Conservation (phyloP, 2,113 vertebrate species). For the Gallinago paraguaiae region DNA sequence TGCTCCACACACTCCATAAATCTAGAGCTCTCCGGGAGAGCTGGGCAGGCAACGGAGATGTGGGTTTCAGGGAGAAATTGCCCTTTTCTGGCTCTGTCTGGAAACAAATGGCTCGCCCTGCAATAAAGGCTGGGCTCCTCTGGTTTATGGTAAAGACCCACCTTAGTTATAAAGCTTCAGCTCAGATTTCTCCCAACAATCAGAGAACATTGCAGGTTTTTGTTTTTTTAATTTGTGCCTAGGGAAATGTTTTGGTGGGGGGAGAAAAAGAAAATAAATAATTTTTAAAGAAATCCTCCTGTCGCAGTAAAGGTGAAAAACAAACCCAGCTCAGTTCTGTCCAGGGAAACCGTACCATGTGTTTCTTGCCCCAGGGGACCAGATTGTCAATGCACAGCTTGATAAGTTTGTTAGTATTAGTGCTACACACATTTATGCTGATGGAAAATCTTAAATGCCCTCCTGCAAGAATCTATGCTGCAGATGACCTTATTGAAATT, state of each 20-base stretch:
- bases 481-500: neutral
- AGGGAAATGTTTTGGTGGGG: neutral
- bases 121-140: neutral
- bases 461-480: neutral
- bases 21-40: neutral
- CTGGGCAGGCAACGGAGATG: neutral
- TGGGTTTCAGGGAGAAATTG: neutral
- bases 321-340: neutral
- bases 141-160: neutral
- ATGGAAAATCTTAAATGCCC: neutral
- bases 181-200: neutral
- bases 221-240: conserved; percentile 21
- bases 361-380: neutral
- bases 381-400: neutral
- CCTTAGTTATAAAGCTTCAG: neutral
- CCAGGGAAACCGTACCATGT: neutral
- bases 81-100: neutral
- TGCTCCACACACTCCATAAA: neutral
- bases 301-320: neutral
- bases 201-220: neutral
- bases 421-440: neutral
- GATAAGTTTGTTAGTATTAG: neutral
- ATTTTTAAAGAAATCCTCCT: neutral
- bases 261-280: neutral
- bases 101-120: neutral